Percentiles rank a stretch among this genome's conserved stretches.
These are phyloP conservation scores for Diaphora mendica DNA, from an alignment of 2,888 invertebrate genomes.

Conservation along the genomic window DNA sequence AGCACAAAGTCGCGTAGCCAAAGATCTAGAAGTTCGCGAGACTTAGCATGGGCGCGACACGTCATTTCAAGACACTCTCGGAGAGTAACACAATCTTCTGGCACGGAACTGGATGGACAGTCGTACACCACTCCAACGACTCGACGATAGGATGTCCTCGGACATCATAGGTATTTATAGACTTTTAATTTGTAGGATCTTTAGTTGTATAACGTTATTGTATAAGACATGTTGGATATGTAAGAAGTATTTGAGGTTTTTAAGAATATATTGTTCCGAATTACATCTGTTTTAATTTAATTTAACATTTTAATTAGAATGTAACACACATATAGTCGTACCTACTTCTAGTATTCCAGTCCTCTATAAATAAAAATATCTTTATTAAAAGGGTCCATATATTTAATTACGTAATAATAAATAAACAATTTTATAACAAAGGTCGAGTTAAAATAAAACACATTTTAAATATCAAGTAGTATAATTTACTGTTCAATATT, in stretches of 20 bases:
- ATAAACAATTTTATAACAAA: not conserved
- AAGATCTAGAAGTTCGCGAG: constrained; percentile 60
- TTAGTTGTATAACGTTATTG: constrained; percentile 56
- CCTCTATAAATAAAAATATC: not conserved
- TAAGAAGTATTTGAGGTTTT: constrained; percentile 68
- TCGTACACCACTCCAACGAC: constrained; percentile 67
- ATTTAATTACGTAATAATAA: too few species aligned
- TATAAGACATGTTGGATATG: constrained; percentile 66
- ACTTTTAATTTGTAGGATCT: constrained; percentile 62
- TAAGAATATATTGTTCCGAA: constrained; percentile 59
- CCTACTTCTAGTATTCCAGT: too few species aligned
- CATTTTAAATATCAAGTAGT: constrained; percentile 35
- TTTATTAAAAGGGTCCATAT: not conserved
- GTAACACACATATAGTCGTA: too few species aligned
- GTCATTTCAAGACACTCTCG: constrained; percentile 59
- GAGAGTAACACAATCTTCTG: constrained; percentile 47
- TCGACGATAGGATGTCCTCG: constrained; percentile 47
- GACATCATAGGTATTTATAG: constrained; percentile 55
- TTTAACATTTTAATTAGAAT: not conserved
- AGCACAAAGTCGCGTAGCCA: constrained; percentile 64
- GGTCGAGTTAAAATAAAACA: constrained; percentile 18
- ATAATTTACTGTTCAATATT: constrained; percentile 50
- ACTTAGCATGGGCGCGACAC: constrained; percentile 72
- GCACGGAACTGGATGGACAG: constrained; percentile 63
- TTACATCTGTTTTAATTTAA: constrained; percentile 19